Evolutionary conservation across 2,797 vertebrate species (phyloP), one percentile per base, ranked within the genome.

Genomic region (Anisognathus igniventris): DNA sequence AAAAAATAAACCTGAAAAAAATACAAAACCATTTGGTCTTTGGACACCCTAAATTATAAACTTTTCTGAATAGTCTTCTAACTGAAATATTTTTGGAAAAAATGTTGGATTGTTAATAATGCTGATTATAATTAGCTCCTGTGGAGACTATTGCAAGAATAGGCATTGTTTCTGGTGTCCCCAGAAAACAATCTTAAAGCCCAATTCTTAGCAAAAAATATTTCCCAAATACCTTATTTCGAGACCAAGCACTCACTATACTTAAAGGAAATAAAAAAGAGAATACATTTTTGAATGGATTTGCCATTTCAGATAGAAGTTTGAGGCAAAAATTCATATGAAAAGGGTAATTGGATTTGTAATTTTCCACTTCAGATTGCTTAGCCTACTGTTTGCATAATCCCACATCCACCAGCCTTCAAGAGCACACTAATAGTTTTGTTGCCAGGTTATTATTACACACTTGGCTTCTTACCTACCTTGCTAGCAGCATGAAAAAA

Each of bases 401-500:
- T 50, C 6, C 21, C 45, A 73, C 20, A 20, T 45, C 18, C 22
- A 73, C 17, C 25, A 91, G 7, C 14, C 44, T 48, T 78, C n/a
- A 42, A 60, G n/a, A 66, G 20, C 22, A 81, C 25, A 62, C 10
- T n/a, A 25, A 35, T 4, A 24, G 11, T 31, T 70, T 44, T 39
- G 33, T 23, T 28, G 62, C 42, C n/a, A 44, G 16, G 14, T 71
- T 67, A 44, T 61, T 75, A 47, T 31, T 44, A 60, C 19, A 71
- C 35, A 44, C 33, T 35, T 81, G 33, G 76, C n/a, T 51, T 93
- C 44, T 58, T 42, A 97, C 98, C 70, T 92, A 98, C 98, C 98
- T 98, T 97, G 91, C 97, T 97, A 85, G 98, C 97, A 58, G 97
- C 96, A 72, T 64, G 96, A 91, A 98, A 99, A 96, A 99, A 99